These are phyloP conservation scores for Actinia equina DNA, from an alignment of 64 coral and sea anemone species.

Conservation along the genomic window DNA sequence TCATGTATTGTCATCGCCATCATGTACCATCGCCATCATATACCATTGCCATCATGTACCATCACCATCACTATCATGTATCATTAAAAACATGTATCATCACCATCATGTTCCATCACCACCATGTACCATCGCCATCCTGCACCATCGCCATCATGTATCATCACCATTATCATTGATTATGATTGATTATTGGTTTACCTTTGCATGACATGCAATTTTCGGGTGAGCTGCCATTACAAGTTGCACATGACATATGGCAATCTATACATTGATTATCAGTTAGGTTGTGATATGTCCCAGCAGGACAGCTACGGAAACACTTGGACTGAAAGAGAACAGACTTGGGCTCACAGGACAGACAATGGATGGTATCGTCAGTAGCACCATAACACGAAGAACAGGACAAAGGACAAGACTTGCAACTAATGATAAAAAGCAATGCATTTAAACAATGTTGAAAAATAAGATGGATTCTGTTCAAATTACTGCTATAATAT, in stretches of 20 bases:
- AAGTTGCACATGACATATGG: conserved; percentile 60
- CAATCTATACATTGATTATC: conserved; percentile 56
- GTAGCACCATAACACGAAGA: conserved; percentile 53
- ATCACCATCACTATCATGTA: no score
- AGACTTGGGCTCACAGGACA: conserved; percentile 52
- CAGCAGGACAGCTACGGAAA: conserved; percentile 56
- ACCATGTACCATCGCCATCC: no score
- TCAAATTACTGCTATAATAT: background rate
- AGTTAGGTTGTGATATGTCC: conserved; percentile 47
- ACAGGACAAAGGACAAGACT: conserved; percentile 50
- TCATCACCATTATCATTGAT: background rate
- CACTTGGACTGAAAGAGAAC: conserved; percentile 42
- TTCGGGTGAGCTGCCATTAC: conserved; percentile 40
- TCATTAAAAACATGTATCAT: no score
- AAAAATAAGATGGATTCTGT: no score
- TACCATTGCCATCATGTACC: no score
- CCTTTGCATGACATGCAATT: conserved; percentile 73
- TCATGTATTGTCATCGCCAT: no score
- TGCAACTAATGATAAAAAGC: conserved; percentile 15
- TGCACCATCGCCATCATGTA: no score
- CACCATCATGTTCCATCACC: no score
- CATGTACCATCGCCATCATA: no score
- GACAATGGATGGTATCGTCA: conserved; percentile 22
- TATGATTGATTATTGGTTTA: background rate
- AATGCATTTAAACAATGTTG: background rate